Percentiles rank a stretch among this genome's conserved stretches.
These are phyloP conservation scores for Etheostoma cragini DNA, from an alignment of 2,113 vertebrate genomes.

Conservation along the genomic window DNA sequence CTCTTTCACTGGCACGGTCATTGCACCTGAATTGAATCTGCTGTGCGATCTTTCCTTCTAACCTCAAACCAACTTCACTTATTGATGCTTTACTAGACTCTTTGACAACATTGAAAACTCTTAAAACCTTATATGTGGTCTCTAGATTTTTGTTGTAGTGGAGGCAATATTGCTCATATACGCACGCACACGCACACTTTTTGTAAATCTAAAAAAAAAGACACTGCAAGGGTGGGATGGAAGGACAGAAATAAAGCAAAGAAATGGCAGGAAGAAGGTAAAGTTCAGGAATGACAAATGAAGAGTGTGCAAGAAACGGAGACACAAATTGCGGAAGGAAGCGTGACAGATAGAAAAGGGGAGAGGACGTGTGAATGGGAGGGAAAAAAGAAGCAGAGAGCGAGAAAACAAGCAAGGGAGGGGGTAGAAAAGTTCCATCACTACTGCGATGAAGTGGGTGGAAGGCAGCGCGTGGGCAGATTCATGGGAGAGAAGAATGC, in stretches of 20 bases:
- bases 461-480: slow-evolving; percentile 80
- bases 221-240: slow-evolving; percentile 21
- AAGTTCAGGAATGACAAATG: slow-evolving; percentile 48
- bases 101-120: slow-evolving; percentile 26
- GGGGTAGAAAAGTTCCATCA: slow-evolving; percentile 74
- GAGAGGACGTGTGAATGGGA: slow-evolving; percentile 57
- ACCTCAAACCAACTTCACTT: not conserved
- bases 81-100: slow-evolving; percentile 2
- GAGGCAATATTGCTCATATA: slow-evolving; percentile 27
- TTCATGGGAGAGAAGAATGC: slow-evolving; percentile 77
- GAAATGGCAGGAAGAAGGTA: slow-evolving; percentile 19
- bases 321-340: slow-evolving; percentile 56
- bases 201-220: slow-evolving; percentile 62
- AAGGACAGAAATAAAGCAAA: slow-evolving; percentile 37
- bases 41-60: not conserved
- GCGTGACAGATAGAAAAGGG: slow-evolving; percentile 43
- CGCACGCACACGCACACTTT: slow-evolving; percentile 39
- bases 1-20: slow-evolving; percentile 12
- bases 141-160: slow-evolving; percentile 20
- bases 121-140: slow-evolving; percentile 9
- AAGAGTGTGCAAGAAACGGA: slow-evolving; percentile 35
- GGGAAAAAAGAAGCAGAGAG: slow-evolving; percentile 52
- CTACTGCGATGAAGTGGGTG: slow-evolving; percentile 73
- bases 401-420: slow-evolving; percentile 71
- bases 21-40: not conserved